Conservation (phyloP, 2,797 vertebrate species). For the Labeo calbasu region DNA sequence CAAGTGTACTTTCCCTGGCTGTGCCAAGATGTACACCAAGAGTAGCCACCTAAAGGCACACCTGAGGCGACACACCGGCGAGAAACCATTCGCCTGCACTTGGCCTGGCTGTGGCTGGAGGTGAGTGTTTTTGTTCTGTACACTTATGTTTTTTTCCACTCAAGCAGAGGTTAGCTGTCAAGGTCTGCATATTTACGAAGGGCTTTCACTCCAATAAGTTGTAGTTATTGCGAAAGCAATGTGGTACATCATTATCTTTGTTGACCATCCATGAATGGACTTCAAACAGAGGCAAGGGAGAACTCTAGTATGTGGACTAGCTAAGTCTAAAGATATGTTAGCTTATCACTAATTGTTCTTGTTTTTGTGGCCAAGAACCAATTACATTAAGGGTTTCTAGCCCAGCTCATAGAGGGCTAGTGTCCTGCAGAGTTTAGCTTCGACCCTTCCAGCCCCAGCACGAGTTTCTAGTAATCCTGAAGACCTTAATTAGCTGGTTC, state of each 20-base stretch:
- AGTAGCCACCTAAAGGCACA: constrained; percentile 98
- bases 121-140: constrained; percentile 73
- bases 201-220: constrained; percentile 35
- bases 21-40: constrained; percentile 98
- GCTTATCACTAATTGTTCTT: background rate
- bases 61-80: constrained; percentile 93
- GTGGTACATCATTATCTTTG: constrained; percentile 48
- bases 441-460: no score
- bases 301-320: background rate
- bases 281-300: constrained; percentile 32
- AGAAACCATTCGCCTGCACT: constrained; percentile 95
- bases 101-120: constrained; percentile 97
- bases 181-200: constrained; percentile 29
- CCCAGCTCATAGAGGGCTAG: background rate
- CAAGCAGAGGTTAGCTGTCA: constrained; percentile 41
- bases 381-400: background rate
- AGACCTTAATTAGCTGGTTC: background rate
- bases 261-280: constrained; percentile 51
- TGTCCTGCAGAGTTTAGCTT: background rate
- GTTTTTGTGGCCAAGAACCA: background rate
- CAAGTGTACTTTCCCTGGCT: constrained; percentile 94
- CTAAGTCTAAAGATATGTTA: background rate
- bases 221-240: constrained; percentile 39
- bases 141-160: background rate
- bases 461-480: background rate